Base-by-base conservation (phyloP, 1,140 invertebrate species). In the Pogonognathellus flavescens region DNA sequence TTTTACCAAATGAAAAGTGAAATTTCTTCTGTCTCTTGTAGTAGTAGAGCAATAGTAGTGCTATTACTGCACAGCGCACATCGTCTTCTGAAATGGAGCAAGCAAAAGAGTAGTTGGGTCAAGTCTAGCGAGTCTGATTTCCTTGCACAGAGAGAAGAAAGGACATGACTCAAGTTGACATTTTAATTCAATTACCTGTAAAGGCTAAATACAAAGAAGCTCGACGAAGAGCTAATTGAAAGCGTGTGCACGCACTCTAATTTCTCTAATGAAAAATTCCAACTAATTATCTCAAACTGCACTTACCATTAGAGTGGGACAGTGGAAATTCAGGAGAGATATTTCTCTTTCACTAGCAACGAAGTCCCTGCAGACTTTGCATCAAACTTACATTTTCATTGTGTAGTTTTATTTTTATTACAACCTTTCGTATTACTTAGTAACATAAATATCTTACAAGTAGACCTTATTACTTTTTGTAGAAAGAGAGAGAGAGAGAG, bases 111-210 rank as follows among this genome's bases (percentile, higher is more conserved):
- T 41, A 41, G 31, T 6, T 41, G 62, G 8, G 14, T 14, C 11
- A 55, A 66, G 62, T 66, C 62, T 31, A 25, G 18, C 20, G 22
- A 66, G 22, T 62, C 62, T 66, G 62, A 66, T 66, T 66, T 66
- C 25, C 59, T 60, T 11, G 31, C 31, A 41, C 31, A 41, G 31
- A 41, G 31, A 41, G 31, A 22, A 11, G 22, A 25, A 13, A 10
- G 6, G 13, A 49, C 70, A 18, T 31, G 31, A 70, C 70, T 76
- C 70, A 76, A 76, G 31, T 76, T 76, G 70, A 76, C 70, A 76
- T 76, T 76, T 50, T 76, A 76, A 76, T 76, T 76, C 70, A 76
- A 76, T 76, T 76, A 76, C 70, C 70, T 76, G 70, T 76, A 50
- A 76, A 76, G 70, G 25, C 14, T 25, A 76, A 76, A 76, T 50